A percentile compares a stretch with the other conserved stretches of the same genome.
phyloP scores from a whole-genome alignment of 2,888 invertebrate species.

The Esperia sulphurella region DNA sequence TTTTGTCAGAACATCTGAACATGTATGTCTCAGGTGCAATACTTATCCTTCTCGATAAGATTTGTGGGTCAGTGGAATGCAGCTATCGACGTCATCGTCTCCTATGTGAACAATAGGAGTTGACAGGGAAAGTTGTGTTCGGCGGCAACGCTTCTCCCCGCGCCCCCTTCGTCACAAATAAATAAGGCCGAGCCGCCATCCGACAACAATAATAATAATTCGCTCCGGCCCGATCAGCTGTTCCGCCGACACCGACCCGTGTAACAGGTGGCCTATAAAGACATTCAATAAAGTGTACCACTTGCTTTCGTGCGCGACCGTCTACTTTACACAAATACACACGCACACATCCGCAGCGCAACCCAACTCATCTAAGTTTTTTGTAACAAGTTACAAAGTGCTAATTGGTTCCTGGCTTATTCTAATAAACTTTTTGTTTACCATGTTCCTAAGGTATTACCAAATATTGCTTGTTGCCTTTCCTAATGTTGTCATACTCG shows the following conservation, averaged over 20 bases:
- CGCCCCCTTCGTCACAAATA: constrained; percentile 64
- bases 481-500: background rate
- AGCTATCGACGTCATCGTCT: background rate
- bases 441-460: background rate
- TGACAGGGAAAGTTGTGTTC: constrained; percentile 52
- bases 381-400: background rate
- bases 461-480: background rate
- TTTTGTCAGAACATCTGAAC: too few species aligned
- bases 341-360: constrained; percentile 25
- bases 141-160: constrained; percentile 37
- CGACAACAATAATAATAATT: constrained; percentile 74
- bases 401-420: background rate
- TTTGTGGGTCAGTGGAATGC: background rate
- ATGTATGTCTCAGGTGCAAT: too few species aligned
- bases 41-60: too few species aligned
- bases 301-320: constrained; percentile 71
- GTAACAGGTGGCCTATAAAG: constrained; percentile 80
- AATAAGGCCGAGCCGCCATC: constrained; percentile 69
- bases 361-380: constrained; percentile 20
- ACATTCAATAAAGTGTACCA: constrained; percentile 77
- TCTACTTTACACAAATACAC: constrained; percentile 65
- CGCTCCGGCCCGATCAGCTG: constrained; percentile 74
- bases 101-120: constrained; percentile 34
- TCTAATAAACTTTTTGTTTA: background rate
- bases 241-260: constrained; percentile 73